phyloP scores from a whole-genome alignment of 2,888 invertebrate genomes.

The Acronicta alni region DNA sequence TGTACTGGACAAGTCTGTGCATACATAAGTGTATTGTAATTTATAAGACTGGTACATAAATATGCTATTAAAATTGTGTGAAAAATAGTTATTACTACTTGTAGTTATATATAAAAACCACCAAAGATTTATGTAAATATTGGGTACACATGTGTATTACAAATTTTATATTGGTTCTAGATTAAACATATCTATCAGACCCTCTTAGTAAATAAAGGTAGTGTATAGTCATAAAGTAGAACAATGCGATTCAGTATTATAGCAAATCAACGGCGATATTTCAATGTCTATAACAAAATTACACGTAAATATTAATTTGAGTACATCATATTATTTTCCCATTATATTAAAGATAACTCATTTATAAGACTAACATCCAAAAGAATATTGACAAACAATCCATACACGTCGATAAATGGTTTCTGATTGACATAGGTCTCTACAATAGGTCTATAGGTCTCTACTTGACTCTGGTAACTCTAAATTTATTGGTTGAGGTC shows the following conservation, averaged over 20 bases:
- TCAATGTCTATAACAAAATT: conserved; percentile 7
- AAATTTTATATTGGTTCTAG: conserved; percentile 43
- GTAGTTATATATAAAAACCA: conserved; percentile 56
- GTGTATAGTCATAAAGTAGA: conserved; percentile 39
- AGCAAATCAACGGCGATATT: conserved; percentile 21
- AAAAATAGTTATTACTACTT: conserved; percentile 59
- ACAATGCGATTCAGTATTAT: conserved; percentile 54
- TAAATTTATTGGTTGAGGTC: no score
- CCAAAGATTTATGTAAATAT: conserved; percentile 65
- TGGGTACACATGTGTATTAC: conserved; percentile 53
- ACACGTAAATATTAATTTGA: background rate
- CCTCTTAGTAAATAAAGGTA: conserved; percentile 38
- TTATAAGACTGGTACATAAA: conserved; percentile 62
- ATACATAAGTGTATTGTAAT: conserved; percentile 53
- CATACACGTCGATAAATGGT: conserved; percentile 11
- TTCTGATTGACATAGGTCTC: no score
- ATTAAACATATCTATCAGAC: conserved; percentile 42
- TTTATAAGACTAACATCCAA: conserved; percentile 3
- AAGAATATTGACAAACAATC: no score
- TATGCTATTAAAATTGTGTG: conserved; percentile 55
- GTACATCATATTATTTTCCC: conserved; percentile 32
- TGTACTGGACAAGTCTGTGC: conserved; percentile 49
- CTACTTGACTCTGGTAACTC: no score
- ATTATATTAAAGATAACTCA: conserved; percentile 22
- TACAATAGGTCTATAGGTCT: no score